A percentile compares a stretch with the other conserved stretches of the same genome.
Conservation (phyloP, 2,797 vertebrate genomes). For the Erithacus rubecula region DNA sequence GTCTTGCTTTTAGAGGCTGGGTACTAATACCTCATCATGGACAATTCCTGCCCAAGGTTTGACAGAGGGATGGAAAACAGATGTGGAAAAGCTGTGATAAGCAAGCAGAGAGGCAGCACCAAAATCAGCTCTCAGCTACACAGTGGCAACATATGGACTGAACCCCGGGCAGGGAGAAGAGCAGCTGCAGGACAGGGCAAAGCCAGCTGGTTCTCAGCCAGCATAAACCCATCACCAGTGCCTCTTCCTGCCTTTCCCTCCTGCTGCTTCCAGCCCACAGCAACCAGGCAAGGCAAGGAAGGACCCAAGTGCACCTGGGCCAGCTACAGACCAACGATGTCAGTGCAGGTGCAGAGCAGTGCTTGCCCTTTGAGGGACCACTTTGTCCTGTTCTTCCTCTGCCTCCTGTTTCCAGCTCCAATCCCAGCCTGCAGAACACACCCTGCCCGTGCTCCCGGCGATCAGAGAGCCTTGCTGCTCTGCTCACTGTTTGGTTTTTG, state of each 20-base stretch:
- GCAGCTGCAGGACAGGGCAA: not conserved
- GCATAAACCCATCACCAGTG: not conserved
- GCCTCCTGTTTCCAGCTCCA: not conserved
- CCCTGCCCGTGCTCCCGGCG: not conserved
- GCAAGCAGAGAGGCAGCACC: not conserved
- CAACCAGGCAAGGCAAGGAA: not conserved
- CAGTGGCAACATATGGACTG: no score
- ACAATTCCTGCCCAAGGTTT: not conserved
- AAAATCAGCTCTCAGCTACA: not conserved
- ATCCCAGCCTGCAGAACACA: not conserved
- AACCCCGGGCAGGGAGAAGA: not conserved
- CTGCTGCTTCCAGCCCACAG: not conserved
- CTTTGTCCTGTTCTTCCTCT: not conserved
- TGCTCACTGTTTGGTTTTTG: not conserved
- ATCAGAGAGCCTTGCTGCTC: not conserved
- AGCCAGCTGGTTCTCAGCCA: not conserved
- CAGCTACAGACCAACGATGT: fast-evolving
- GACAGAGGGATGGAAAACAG: not conserved
- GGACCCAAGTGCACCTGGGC: fast-evolving
- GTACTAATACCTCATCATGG: not conserved
- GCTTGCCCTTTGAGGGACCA: not conserved
- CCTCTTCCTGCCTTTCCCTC: not conserved
- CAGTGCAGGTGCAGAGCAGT: not conserved
- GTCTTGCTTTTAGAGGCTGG: not conserved
- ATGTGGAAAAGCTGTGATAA: not conserved